Evolutionary conservation across 53 echinoderm and acorn worm species (phyloP).

Genomic region (Apostichopus leukothele): DNA sequence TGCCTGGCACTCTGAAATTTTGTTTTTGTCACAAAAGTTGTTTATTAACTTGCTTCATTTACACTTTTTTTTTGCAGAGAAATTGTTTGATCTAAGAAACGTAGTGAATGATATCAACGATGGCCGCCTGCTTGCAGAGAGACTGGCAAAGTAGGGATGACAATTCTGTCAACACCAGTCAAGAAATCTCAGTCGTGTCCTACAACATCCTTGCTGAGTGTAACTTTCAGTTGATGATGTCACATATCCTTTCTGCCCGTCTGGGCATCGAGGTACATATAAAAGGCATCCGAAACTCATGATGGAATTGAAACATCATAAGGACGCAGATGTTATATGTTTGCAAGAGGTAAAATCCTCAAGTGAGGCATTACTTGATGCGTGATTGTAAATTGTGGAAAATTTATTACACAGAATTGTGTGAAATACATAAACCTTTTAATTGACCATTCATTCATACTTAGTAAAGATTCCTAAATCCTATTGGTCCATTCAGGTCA

Average conservation of each 20-base stretch:
- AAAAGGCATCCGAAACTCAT: conserved; percentile 73
- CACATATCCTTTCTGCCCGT: conserved; percentile 71
- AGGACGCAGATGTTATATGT: conserved; percentile 76
- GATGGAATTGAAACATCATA: conserved; percentile 69
- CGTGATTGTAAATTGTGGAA: no score
- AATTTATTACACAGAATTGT: no score
- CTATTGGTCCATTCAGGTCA: no score
- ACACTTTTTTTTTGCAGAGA: no score
- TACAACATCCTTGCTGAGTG: conserved; percentile 82
- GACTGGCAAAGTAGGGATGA: not conserved
- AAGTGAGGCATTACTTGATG: not conserved
- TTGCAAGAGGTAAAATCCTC: conserved; percentile 71
- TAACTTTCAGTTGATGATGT: conserved; percentile 56
- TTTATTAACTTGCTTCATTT: no score
- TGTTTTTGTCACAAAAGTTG: no score
- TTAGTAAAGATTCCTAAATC: no score
- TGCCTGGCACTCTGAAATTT: no score
- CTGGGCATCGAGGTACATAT: conserved; percentile 51
- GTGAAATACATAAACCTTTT: no score
- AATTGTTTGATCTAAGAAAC: no score
- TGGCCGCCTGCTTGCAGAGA: not conserved
- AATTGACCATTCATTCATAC: no score
- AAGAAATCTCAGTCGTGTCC: conserved; percentile 51
- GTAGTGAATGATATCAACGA: not conserved
- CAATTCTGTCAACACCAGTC: not conserved